Evolutionary conservation across 2,113 vertebrate genomes (phyloP), one percentile per base, ranked within the genome.

Genomic region (Melanerpes formicivorus): DNA sequence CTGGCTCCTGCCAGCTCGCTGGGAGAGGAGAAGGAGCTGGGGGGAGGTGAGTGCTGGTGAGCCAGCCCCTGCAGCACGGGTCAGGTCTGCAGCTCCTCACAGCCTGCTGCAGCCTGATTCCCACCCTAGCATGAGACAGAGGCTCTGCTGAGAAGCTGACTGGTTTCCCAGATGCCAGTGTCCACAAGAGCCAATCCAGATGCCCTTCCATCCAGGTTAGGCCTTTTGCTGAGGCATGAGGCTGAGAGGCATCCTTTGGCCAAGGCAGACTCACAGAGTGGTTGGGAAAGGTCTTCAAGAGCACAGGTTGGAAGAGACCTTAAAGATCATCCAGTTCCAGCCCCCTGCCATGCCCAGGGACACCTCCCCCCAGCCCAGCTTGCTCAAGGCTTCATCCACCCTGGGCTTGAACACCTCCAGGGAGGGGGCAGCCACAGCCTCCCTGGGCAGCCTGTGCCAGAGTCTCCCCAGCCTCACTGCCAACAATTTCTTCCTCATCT

Each of bases 121-220:
- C 63, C 46, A 44, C 13, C 79, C 83, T 1, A 65, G 52, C 10
- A 21, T 54, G 44, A 0, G 14, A 11, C 32, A 69, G 40, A 62
- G 34, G 32, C 58, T 69, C 25, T 60, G 74, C 37, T 50, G 83
- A 23, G 13, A 34, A 70, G 44, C 59, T 9, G 37, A 6, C 32
- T 34, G 22, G 5, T 74, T 70, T 29, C 81, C 58, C 70, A 26
- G 18, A 10, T 3, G 65, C 15, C 42, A 18, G 18, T 46, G 32
- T 32, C 67, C 56, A 6, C 25, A 29, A 26, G 4, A 6, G 48
- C 56, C 54, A 56, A 17, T 32, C 6, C 74, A 52, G 42, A 13
- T 19, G 42, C 8, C 7, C 29, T 66, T 63, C 56, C 25, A 6
- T 12, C 19, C 29, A 1, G 0, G 0, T 10, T 16, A 6, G 34